Base-by-base conservation (phyloP, 2,797 vertebrate species). In the Rhinophrynus dorsalis region DNA sequence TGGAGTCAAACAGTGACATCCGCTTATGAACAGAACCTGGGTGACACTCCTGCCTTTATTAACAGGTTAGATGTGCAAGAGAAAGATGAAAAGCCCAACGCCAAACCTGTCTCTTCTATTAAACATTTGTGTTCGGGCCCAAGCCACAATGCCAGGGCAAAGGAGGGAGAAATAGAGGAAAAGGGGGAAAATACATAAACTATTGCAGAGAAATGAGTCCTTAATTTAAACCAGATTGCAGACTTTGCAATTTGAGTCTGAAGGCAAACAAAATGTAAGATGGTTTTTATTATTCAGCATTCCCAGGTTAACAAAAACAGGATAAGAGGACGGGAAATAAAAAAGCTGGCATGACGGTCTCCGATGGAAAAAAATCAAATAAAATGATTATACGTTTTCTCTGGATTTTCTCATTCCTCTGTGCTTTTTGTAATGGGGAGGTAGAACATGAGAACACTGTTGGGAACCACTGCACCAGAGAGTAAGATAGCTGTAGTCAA, bases 261-360 rank as follows among this genome's bases (percentile, higher is more conserved):
- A 65, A 72, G 52, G 68, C 68, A 65, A 72, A 72, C 60, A 72
- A 38, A 58, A 72, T 50, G 51, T 65, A 65, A 72, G 60, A 72
- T 72, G 68, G 68, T 65, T 72, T 65, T 65, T 72, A 72, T 72
- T 72, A 72, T 72, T 64, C 24, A 42, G 61, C 68, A 72, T 57
- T 72, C 60, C 61, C 68, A 72, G 68, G 68, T 72, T 72, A 72
- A 72, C 68, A 65, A 72, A 72, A 72, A 72, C 68, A 65, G 68
- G 68, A 72, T 65, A 72, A 44, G 51, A 29, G 68, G 51, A 58
- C 52, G 52, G 33, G 44, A 71, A 57, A 56, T 58, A 10, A 37
- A 56, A 57, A 40, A 57, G 24, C 60, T 65, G 68, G 68, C 51
- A 64, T 38, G 59, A 26, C 5, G 29, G 47, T 47, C 20, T 37